These are phyloP conservation scores for Otus sunia DNA, from an alignment of 2,113 vertebrate genomes.

Conservation along the genomic window DNA sequence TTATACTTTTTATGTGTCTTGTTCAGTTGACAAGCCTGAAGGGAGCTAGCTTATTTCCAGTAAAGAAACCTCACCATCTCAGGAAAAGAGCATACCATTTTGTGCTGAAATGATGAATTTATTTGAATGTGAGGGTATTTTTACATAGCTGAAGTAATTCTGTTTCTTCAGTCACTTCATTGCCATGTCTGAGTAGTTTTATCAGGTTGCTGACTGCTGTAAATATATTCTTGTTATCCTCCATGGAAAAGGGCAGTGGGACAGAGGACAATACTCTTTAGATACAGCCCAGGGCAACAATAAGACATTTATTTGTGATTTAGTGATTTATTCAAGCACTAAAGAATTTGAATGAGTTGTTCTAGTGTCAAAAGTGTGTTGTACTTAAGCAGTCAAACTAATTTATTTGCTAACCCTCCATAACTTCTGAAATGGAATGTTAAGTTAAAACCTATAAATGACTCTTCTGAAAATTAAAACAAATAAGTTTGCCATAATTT, in stretches of 20 bases:
- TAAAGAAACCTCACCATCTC: background rate
- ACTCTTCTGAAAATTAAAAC: background rate
- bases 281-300: background rate
- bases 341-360: background rate
- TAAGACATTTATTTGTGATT: background rate
- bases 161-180: background rate
- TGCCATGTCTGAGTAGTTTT: background rate
- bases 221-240: background rate
- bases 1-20: background rate
- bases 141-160: background rate
- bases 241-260: background rate
- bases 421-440: background rate
- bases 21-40: background rate
- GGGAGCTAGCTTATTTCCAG: background rate
- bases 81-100: background rate
- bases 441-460: background rate
- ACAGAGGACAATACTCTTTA: background rate
- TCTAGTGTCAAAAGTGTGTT: background rate
- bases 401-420: background rate
- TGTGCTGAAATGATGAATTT: background rate
- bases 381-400: background rate
- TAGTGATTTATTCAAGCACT: background rate
- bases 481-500: background rate
- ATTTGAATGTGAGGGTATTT: background rate
- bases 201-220: background rate